Evolutionary conservation across 92 coral and sea anemone genomes (phyloP), one percentile per base, ranked within the genome.

Genomic region (Bergia sp.): DNA sequence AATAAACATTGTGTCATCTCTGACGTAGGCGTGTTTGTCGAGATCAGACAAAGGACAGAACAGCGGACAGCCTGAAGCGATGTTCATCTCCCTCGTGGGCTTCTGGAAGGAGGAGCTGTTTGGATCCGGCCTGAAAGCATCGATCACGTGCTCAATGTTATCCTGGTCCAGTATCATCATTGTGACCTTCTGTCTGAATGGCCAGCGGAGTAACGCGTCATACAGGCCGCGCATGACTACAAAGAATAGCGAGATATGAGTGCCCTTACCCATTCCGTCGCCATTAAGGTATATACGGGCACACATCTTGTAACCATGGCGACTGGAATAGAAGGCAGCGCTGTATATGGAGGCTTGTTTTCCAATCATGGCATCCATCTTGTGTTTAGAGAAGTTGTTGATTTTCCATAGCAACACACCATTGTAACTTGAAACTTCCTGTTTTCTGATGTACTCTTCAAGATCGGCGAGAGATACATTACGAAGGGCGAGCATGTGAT

Each of bases 121-220:
- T 4, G 69, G 69, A 6, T 61, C 69, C 23, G 69, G 69, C 21
- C 69, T 61, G 69, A 61, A 61, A 1, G 69, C 69, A 5, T 61
- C 69, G 69, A 18, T 61, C 23, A 61, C 7, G 69, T 61, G 69
- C 69, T 61, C 69, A 18, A 61, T 61, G 23, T 61, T 72, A 16
- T 38, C 64, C 50, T 89, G 92, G 37, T 90, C 86, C 49, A 90
- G 50, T 73, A 90, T 53, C 79, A 84, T 90, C 85, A 85, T 66
- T 8, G 89, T 43, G 49, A 90, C 92, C 81, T 90, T 85, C 88
- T 90, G 92, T 77, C 87, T 87, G 50, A 90, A 90, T 65, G 92
- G 92, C 92, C 92, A 90, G 40, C 89, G 92, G 58, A 90, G 81
- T 50, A 90, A 41, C 8, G 86, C 89, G 69, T 90, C 92, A 74